Evolutionary conservation across 2,797 vertebrate genomes (phyloP).

Genomic region (Lindbergichthys nudifrons): DNA sequence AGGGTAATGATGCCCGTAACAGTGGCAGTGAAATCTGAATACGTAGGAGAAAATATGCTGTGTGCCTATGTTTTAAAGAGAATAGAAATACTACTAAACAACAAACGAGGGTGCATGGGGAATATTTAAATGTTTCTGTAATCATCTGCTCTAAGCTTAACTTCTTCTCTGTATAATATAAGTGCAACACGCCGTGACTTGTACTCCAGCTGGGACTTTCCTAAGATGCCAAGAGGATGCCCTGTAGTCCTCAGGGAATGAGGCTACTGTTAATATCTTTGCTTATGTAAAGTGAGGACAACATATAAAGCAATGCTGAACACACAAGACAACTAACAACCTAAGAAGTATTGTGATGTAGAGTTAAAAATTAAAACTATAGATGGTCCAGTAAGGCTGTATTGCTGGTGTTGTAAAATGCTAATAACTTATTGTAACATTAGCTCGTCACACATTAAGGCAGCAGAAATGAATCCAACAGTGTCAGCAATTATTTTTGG

Average conservation of each 20-base stretch:
- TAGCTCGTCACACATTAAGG: not conserved
- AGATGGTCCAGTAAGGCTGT: not conserved
- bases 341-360: not conserved
- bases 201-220: not conserved
- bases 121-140: not conserved
- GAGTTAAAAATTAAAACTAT: not conserved
- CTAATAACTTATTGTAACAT: not conserved
- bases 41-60: constrained; percentile 9
- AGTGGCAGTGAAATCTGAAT: constrained; percentile 1
- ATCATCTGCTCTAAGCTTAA: not conserved
- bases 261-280: not conserved
- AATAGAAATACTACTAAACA: not conserved
- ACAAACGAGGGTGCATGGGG: not conserved
- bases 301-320: not conserved
- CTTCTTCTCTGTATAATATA: not conserved
- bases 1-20: constrained; percentile 23
- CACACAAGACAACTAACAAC: not conserved
- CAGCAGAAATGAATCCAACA: not conserved
- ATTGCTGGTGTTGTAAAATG: not conserved
- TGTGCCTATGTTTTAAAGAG: constrained; percentile 1
- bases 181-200: not conserved
- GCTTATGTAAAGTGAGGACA: not conserved
- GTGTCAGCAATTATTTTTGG: not conserved
- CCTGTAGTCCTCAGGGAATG: not conserved
- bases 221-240: not conserved